Evolutionary conservation across 2,113 vertebrate species (phyloP).

Genomic region (Bungarus multicinctus): DNA sequence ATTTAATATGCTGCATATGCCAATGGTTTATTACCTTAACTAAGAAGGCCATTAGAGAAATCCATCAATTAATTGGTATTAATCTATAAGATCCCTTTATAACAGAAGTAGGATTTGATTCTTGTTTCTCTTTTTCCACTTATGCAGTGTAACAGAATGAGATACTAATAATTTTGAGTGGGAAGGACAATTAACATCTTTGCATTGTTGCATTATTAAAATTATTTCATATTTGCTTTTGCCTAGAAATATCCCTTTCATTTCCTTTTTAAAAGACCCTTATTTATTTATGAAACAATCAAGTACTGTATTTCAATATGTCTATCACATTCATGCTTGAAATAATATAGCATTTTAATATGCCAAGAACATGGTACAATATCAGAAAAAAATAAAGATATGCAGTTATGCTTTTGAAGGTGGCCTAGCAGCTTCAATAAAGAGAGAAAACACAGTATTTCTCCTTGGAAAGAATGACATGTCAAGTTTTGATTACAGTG

Average conservation of each 20-base stretch:
- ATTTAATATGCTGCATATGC: not conserved
- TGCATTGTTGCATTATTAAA: not conserved
- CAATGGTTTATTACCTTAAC: not conserved
- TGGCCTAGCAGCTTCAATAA: not conserved
- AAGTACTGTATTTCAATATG: conserved; percentile 8
- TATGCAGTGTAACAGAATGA: not conserved
- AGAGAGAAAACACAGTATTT: not conserved
- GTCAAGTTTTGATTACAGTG: not conserved
- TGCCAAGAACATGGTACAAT: not conserved
- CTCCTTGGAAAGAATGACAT: conserved; percentile 6
- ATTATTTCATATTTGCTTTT: not conserved
- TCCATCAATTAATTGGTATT: not conserved
- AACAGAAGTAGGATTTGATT: not conserved
- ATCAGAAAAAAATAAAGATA: conserved; percentile 1
- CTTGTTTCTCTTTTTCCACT: not conserved
- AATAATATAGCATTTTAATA: not conserved
- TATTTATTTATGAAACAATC: not conserved
- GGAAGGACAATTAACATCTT: not conserved
- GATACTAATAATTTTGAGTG: not conserved
- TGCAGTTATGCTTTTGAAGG: not conserved
- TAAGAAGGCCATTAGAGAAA: not conserved
- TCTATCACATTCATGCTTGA: not conserved
- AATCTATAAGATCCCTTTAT: not conserved
- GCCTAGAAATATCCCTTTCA: not conserved
- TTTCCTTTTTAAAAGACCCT: not conserved